Conservation (phyloP, 2,888 invertebrate species). For the Dasypolia templi region DNA sequence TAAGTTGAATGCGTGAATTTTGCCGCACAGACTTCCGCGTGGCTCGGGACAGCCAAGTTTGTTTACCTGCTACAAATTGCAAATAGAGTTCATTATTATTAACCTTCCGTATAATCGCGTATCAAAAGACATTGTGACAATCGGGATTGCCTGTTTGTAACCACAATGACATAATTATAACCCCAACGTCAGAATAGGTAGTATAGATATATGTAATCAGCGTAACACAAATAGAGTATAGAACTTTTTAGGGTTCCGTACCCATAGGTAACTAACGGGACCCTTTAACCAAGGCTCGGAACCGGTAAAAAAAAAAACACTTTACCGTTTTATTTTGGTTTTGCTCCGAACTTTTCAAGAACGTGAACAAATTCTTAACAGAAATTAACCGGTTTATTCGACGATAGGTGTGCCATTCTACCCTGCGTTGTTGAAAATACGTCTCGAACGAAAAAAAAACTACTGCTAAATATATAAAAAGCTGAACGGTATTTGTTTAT, state of each 20-base stretch:
- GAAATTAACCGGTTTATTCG: too few relatives aligned
- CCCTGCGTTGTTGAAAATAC: too few relatives aligned
- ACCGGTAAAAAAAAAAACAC: too few relatives aligned
- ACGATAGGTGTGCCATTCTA: too few relatives aligned
- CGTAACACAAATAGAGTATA: conserved; percentile 17
- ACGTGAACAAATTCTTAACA: too few relatives aligned
- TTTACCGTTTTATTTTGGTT: too few relatives aligned
- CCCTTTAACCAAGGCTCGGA: too few relatives aligned
- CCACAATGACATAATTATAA: conserved; percentile 15
- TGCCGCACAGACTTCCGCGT: neutral
- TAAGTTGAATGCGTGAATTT: too few relatives aligned
- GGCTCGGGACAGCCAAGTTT: neutral
- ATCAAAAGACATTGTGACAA: conserved; percentile 5
- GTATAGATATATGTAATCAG: conserved; percentile 9
- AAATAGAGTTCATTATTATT: conserved; percentile 17
- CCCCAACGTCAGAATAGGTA: conserved; percentile 5
- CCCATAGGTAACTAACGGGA: neutral
- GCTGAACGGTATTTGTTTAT: too few relatives aligned
- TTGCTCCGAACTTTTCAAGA: too few relatives aligned
- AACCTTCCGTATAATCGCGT: neutral
- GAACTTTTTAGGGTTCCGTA: neutral
- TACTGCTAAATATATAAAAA: too few relatives aligned
- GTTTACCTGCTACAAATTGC: conserved; percentile 2
- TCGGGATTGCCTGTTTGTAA: conserved; percentile 7
- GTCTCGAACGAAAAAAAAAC: too few relatives aligned